Evolutionary conservation across 2,888 invertebrate genomes (phyloP), one percentile per base, ranked within the genome.

Genomic region (Drosophila yooni): DNA sequence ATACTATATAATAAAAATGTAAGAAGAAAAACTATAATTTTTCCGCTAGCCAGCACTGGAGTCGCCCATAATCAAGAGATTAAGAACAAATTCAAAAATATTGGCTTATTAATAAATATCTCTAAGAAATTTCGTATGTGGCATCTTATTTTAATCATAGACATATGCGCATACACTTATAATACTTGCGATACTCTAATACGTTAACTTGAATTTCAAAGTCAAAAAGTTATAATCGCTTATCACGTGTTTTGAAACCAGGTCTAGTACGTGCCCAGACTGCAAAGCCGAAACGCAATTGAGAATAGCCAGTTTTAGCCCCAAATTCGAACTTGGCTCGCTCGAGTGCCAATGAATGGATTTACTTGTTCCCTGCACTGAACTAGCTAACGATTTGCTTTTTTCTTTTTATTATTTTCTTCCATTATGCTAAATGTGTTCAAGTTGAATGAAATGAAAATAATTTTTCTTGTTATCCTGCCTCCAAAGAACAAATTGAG

Each of bases 401-500:
- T 56, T 33, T 43, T 21, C 38, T 0, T 27, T n/a, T 34, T 29
- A 13, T 62, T 65, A 58, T 59, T 60, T 54, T 40, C 66, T 68
- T 68, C 76, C 81, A 81, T 88, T 79, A 77, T 79, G 82, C 61
- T 67, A 74, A 85, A 89, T 89, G 91, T 81, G 88, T 81, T 88
- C 88, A 82, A 86, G 88, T 82, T 85, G 89, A 87, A 83, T 87
- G 87, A 87, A 89, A 85, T 87, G 88, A 90, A 88, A 89, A 90
- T 90, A 88, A 91, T 85, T 91, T 87, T 86, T 83, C 89, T 88
- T 88, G 91, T 90, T 91, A 91, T 91, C 87, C 90, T 85, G 90
- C 86, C 84, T 83, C 82, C 76, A 79, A 72, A 82, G 87, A 91
- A 82, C 90, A 91, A 91, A 91, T 91, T 91, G 91, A 91, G 91